phyloP scores from a whole-genome alignment of 1,140 invertebrate genomes.

The Hyles vespertilio region DNA sequence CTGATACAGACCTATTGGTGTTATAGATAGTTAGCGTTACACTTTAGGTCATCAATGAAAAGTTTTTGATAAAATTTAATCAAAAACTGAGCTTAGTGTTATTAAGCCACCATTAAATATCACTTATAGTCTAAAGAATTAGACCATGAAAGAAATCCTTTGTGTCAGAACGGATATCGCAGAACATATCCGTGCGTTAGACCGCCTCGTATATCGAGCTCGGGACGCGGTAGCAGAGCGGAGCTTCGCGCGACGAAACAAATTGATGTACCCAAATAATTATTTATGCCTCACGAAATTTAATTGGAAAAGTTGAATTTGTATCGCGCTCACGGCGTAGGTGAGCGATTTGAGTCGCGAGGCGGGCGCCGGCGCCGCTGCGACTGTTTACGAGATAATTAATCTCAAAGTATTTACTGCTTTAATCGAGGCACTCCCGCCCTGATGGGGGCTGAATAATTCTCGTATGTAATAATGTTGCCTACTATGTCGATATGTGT shows the following conservation, averaged over 20 bases:
- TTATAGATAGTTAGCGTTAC: not conserved
- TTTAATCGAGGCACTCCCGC: constrained; percentile 69
- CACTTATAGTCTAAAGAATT: too few species aligned
- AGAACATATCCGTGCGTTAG: constrained; percentile 20
- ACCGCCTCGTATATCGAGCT: constrained; percentile 19
- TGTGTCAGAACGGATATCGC: constrained; percentile 18
- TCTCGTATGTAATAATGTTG: constrained; percentile 62
- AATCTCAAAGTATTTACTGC: constrained; percentile 75
- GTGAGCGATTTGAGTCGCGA: constrained; percentile 66
- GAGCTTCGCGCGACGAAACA: constrained; percentile 66
- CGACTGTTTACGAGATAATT: constrained; percentile 75
- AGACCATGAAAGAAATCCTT: too few species aligned
- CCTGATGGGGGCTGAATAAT: constrained; percentile 67
- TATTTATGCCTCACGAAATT: constrained; percentile 78
- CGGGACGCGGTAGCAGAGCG: constrained; percentile 46
- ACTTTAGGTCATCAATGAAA: not conserved
- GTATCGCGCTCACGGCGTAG: constrained; percentile 73
- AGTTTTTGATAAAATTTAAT: constrained; percentile 1
- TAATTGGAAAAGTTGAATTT: constrained; percentile 78
- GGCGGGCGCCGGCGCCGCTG: constrained; percentile 37
- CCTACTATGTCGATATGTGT: constrained; percentile 30
- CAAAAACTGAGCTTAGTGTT: too few species aligned
- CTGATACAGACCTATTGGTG: too few species aligned
- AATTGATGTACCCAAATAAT: constrained; percentile 78
- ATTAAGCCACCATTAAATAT: too few species aligned